These are phyloP conservation scores for Apocheima hispidaria DNA, from an alignment of 2,888 invertebrate species.

Conservation along the genomic window DNA sequence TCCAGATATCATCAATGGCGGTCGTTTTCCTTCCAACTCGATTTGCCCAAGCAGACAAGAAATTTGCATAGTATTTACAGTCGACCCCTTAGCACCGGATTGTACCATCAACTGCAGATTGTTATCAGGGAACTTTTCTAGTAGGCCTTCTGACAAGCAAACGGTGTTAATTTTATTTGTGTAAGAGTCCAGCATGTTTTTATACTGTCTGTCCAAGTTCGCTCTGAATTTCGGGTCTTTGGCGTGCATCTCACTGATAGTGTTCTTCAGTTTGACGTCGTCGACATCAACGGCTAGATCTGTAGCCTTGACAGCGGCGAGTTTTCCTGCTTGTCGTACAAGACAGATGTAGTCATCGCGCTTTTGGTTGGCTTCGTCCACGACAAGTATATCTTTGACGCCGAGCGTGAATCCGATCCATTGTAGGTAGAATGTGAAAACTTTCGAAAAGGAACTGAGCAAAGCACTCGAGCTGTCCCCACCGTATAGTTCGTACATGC, in stretches of 20 bases:
- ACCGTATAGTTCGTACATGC: slow-evolving; percentile 98
- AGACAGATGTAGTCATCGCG: slow-evolving; percentile 89
- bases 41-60: slow-evolving; percentile 99
- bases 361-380: slow-evolving; percentile 89
- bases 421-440: slow-evolving; percentile 96
- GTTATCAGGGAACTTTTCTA: slow-evolving; percentile 96
- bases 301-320: slow-evolving; percentile 89
- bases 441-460: slow-evolving; percentile 95
- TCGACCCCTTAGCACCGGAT: slow-evolving; percentile 99
- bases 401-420: slow-evolving; percentile 97
- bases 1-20: slow-evolving; percentile 97
- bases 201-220: slow-evolving; percentile 93
- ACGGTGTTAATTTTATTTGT: slow-evolving; percentile 96
- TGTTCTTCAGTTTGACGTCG: slow-evolving; percentile 86
- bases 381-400: slow-evolving; percentile 96
- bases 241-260: slow-evolving; percentile 89
- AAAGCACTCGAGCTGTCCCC: slow-evolving; percentile 93
- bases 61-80: slow-evolving; percentile 99
- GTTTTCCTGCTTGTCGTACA: slow-evolving; percentile 87
- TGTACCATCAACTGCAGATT: slow-evolving; percentile 99
- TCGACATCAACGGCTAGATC: slow-evolving; percentile 87
- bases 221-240: slow-evolving; percentile 92
- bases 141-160: slow-evolving; percentile 94
- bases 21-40: slow-evolving; percentile 98
- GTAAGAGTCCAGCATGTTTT: slow-evolving; percentile 91